These are phyloP conservation scores for Chelon auratus DNA, from an alignment of 2,797 vertebrate genomes.

Conservation along the genomic window DNA sequence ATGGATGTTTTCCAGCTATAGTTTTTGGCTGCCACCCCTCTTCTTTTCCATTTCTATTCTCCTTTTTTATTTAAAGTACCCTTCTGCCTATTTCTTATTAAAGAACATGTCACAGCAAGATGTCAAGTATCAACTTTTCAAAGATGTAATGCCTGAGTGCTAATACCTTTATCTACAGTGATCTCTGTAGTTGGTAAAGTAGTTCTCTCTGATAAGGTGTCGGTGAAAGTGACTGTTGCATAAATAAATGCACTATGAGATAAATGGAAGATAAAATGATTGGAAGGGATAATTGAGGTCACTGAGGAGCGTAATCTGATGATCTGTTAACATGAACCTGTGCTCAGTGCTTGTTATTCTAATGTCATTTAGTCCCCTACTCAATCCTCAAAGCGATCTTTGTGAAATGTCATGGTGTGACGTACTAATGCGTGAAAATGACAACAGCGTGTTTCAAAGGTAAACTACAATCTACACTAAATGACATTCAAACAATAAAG, in stretches of 20 bases:
- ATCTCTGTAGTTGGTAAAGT: not conserved
- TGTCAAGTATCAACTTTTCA: no score
- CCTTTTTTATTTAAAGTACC: no score
- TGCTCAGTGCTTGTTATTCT: conserved; percentile 7
- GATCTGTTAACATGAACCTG: conserved; percentile 34
- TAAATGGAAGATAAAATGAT: conserved; percentile 33
- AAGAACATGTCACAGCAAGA: no score
- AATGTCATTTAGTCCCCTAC: conserved; percentile 1
- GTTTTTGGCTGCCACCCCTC: not conserved
- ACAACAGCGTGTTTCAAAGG: not conserved
- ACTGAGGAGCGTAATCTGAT: conserved; percentile 34
- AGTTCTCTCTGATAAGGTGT: not conserved
- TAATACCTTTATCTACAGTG: not conserved
- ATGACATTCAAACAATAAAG: not conserved
- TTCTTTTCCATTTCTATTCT: not conserved
- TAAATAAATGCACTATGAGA: conserved; percentile 1
- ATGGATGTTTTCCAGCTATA: no score
- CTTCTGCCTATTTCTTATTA: no score
- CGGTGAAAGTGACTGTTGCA: not conserved
- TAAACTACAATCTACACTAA: not conserved
- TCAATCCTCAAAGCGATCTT: not conserved
- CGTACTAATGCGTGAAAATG: conserved; percentile 7
- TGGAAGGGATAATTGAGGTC: conserved; percentile 53
- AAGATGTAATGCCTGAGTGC: no score
- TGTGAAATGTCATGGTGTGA: conserved; percentile 29